These are phyloP conservation scores for Gordius sp. DNA, from an alignment of 2,888 invertebrate genomes.

Conservation along the genomic window DNA sequence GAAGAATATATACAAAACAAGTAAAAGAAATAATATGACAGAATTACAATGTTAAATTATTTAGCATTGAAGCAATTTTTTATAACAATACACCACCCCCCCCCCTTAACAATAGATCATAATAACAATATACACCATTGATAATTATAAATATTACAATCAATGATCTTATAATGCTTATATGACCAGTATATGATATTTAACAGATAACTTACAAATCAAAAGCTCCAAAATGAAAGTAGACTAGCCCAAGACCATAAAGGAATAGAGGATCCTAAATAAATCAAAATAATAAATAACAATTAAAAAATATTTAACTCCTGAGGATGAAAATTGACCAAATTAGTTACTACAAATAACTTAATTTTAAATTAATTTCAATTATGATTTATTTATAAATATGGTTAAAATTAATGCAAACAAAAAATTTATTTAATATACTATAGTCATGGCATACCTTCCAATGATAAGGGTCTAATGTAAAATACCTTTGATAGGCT, in stretches of 20 bases:
- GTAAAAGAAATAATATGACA: too few relatives aligned
- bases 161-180: too few relatives aligned
- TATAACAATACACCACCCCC: too few relatives aligned
- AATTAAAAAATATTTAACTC: constrained; percentile 17
- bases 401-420: background rate
- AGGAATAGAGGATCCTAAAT: constrained; percentile 50
- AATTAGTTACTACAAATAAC: background rate
- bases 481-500: background rate
- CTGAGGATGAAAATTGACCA: background rate
- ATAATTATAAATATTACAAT: too few relatives aligned
- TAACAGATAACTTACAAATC: constrained; percentile 91
- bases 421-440: background rate
- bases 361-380: background rate
- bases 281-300: background rate
- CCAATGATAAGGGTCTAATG: background rate
- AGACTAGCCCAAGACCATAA: constrained; percentile 75
- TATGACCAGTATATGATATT: too few relatives aligned
- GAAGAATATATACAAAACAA: too few relatives aligned
- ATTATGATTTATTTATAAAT: constrained; percentile 6
- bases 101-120: too few relatives aligned
- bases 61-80: too few relatives aligned
- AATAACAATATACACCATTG: too few relatives aligned
- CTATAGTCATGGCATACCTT: constrained; percentile 1
- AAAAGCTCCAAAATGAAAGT: constrained; percentile 80
- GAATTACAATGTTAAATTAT: too few relatives aligned